Evolutionary conservation across 2,888 invertebrate genomes (phyloP).

Genomic region (Thymelicus acteon): DNA sequence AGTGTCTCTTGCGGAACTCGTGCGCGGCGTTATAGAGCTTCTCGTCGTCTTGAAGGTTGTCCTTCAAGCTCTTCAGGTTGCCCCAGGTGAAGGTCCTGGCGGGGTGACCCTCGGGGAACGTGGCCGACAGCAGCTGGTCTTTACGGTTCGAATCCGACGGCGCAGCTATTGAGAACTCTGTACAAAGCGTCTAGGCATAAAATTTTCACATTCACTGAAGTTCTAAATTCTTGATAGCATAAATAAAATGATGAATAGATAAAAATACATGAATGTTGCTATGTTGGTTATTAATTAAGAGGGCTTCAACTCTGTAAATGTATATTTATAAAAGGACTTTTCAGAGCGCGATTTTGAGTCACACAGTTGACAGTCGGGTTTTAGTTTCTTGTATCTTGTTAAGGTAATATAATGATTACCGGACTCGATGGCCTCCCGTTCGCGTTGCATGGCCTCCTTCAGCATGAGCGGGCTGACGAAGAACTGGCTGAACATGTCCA

Average conservation of each 20-base stretch:
- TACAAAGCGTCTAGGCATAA: too few relatives aligned
- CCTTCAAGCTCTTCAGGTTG: constrained; percentile 89
- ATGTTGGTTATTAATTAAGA: too few relatives aligned
- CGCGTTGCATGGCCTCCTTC: constrained; percentile 93
- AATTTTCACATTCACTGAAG: too few relatives aligned
- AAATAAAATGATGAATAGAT: too few relatives aligned
- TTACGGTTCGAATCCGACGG: constrained; percentile 90
- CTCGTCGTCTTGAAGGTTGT: constrained; percentile 86
- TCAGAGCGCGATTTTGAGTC: too few relatives aligned
- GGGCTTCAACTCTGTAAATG: too few relatives aligned
- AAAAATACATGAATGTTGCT: too few relatives aligned
- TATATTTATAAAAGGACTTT: too few relatives aligned
- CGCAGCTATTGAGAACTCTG: constrained; percentile 93
- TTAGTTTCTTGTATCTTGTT: too few relatives aligned
- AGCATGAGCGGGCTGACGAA: constrained; percentile 94
- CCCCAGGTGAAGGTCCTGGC: constrained; percentile 94
- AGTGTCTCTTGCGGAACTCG: constrained; percentile 90
- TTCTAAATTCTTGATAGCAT: too few relatives aligned
- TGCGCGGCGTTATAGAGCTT: constrained; percentile 88
- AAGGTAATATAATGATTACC: constrained; percentile 71
- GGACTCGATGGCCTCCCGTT: constrained; percentile 94
- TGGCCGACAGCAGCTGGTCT: constrained; percentile 89
- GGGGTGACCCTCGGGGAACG: constrained; percentile 89
- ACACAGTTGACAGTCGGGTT: too few relatives aligned
- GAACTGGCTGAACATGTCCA: constrained; percentile 95